These are phyloP conservation scores for Bruchidius siliquastri DNA, from an alignment of 2,888 invertebrate species.

Conservation along the genomic window DNA sequence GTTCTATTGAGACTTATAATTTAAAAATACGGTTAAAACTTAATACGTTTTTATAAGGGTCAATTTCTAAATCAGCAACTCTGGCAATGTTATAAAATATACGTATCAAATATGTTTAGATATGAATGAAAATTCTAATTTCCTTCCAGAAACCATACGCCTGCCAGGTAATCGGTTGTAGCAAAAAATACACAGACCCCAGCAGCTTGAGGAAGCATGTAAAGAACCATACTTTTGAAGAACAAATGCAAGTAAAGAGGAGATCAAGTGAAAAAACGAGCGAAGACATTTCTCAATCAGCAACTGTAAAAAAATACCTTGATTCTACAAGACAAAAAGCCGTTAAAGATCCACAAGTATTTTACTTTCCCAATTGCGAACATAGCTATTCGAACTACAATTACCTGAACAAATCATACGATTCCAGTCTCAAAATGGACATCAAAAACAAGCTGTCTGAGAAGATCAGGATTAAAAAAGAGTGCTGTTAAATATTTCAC, in stretches of 20 bases:
- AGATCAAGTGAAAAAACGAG: conserved; percentile 24
- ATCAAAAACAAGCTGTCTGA: conserved; percentile 45
- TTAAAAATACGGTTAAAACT: too few relatives aligned
- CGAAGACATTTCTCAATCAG: conserved; percentile 14
- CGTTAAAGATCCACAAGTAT: conserved; percentile 16
- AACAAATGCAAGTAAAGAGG: conserved; percentile 44
- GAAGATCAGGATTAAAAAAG: conserved; percentile 30
- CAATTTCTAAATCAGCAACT: too few relatives aligned
- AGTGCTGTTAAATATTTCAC: conserved; percentile 9
- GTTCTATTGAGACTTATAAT: too few relatives aligned
- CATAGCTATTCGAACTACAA: conserved; percentile 33
- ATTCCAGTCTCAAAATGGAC: conserved; percentile 39
- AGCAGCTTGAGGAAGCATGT: conserved; percentile 90
- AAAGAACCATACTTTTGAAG: conserved; percentile 64
- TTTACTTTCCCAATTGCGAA: conserved; percentile 26
- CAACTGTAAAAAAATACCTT: conserved; percentile 26
- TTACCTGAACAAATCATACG: conserved; percentile 21
- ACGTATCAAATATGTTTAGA: too few relatives aligned
- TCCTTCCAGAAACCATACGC: conserved; percentile 81
- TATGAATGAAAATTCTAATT: too few relatives aligned
- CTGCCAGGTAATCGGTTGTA: conserved; percentile 81
- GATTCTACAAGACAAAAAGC: conserved; percentile 34
- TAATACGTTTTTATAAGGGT: too few relatives aligned
- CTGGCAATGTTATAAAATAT: too few relatives aligned
- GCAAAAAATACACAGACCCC: conserved; percentile 90